phyloP scores from a whole-genome alignment of 2,888 invertebrate species.

The Phlogophora meticulosa region DNA sequence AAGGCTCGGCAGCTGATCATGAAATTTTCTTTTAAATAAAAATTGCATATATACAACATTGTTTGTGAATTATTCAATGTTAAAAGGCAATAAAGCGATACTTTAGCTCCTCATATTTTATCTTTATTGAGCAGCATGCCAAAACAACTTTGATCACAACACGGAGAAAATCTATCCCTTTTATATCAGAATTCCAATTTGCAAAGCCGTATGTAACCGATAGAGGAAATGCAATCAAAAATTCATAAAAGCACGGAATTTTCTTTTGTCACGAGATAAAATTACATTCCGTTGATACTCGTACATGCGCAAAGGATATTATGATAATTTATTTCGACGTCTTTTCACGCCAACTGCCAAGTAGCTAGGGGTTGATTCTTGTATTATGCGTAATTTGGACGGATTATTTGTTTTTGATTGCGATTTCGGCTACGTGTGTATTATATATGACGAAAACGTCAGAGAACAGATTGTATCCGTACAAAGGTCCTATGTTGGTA shows the following conservation, averaged over 20 bases:
- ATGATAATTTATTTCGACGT: conserved; percentile 28
- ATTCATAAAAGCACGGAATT: conserved; percentile 39
- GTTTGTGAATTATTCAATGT: neutral
- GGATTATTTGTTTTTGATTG: too few relatives aligned
- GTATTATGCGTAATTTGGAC: too few relatives aligned
- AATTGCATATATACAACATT: neutral
- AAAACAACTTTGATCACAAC: conserved; percentile 8
- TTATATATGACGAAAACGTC: too few relatives aligned
- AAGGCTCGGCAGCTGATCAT: too few relatives aligned
- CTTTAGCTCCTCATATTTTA: neutral
- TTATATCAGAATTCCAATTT: conserved; percentile 23
- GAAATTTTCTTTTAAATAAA: too few relatives aligned
- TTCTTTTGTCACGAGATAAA: conserved; percentile 33
- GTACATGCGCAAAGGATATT: conserved; percentile 17
- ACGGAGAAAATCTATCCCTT: neutral
- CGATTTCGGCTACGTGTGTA: too few relatives aligned
- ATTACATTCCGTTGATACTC: conserved; percentile 42
- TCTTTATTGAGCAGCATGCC: neutral
- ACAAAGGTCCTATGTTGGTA: too few relatives aligned
- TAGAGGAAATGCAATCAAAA: conserved; percentile 45
- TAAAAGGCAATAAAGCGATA: neutral
- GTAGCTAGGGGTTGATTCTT: neutral
- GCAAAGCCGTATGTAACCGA: conserved; percentile 3
- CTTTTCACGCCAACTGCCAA: conserved; percentile 4
- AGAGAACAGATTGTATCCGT: too few relatives aligned